Evolutionary conservation across 2,888 invertebrate species (phyloP), one percentile per base, ranked within the genome.

Genomic region (Ornithoptera alexandrae): DNA sequence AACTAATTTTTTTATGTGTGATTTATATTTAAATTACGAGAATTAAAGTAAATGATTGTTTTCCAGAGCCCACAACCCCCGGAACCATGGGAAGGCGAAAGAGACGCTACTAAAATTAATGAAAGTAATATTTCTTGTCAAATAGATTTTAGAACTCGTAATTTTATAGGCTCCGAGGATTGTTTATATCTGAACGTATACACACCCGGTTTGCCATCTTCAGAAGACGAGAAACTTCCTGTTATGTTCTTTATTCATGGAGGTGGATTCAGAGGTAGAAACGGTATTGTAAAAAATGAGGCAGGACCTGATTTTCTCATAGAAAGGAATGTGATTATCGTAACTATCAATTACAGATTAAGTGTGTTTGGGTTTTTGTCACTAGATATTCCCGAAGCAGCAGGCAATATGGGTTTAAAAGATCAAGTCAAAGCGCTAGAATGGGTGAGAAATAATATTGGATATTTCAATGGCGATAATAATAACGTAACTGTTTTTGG

Each of bases 91-190:
- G 70, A 83, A 42, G 88, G 87, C 0, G 85, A 87, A 60, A 88
- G 90, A 81, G 90, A 93, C 80, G 93, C 93, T 17, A 90, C 90
- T 3, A 81, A 83, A 67, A 87, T 87, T 75, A 72, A 79, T 83
- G 62, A 74, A 68, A 73, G 73, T 10, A 78, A 82, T 61, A 72
- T 81, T 56, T 76, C 81, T 15, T 72, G 73, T 39, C 86, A 88
- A 75, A 68, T 77, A 7, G 78, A 83, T 62, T 63, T 79, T 10
- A 58, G 71, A 0, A 75, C 74, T 36, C 74, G 75, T 18, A 53
- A 69, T 5, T 50, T 75, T 59, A 71, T 69, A 2, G 89, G 89
- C 10, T 78, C 78, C 63, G 89, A 90, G 75, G 88, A 90, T 72
- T 90, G 90, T 70, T 80, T 89, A 0, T 87, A 85, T 64, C 76